Conservation (phyloP, 2,113 vertebrate species). For the Lipophrys pholis region DNA sequence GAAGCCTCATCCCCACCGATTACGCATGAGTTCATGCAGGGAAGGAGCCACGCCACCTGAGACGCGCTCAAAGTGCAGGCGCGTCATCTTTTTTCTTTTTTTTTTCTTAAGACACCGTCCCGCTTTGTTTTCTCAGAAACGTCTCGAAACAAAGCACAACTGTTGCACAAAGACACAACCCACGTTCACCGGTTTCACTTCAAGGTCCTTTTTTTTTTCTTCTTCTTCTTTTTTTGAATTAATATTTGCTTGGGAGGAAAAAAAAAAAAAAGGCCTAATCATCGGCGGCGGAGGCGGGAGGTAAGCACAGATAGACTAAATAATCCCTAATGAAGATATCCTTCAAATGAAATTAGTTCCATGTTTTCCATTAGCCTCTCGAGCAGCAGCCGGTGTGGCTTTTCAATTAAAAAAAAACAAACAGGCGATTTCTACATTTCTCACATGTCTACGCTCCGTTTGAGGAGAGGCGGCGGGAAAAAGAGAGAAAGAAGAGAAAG, state of each 20-base stretch:
- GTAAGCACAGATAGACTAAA: slow-evolving; percentile 44
- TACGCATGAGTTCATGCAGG: no score
- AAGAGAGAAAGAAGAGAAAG: slow-evolving; percentile 30
- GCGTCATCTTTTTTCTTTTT: not conserved
- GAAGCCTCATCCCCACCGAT: no score
- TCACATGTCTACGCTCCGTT: slow-evolving; percentile 33
- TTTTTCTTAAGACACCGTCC: not conserved
- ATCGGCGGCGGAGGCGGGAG: no score
- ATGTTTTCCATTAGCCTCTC: slow-evolving; percentile 55
- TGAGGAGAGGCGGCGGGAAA: slow-evolving; percentile 47
- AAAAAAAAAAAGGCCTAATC: slow-evolving; percentile 18
- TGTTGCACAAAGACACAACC: not conserved
- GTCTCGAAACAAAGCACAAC: slow-evolving; percentile 4
- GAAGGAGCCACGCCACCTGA: no score
- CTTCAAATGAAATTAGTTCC: slow-evolving; percentile 47
- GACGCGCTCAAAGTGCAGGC: no score
- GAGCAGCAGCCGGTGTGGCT: slow-evolving; percentile 33
- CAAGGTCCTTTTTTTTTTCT: no score
- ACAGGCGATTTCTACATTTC: slow-evolving; percentile 55
- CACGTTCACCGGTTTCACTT: no score
- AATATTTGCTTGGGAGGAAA: not conserved
- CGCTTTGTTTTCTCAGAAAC: slow-evolving; percentile 36
- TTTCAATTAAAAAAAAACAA: slow-evolving; percentile 58
- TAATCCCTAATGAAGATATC: slow-evolving; percentile 36
- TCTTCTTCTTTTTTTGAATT: no score